Base-by-base conservation (phyloP, 2,888 invertebrate genomes). In the Hirtodrosophila duncani region DNA sequence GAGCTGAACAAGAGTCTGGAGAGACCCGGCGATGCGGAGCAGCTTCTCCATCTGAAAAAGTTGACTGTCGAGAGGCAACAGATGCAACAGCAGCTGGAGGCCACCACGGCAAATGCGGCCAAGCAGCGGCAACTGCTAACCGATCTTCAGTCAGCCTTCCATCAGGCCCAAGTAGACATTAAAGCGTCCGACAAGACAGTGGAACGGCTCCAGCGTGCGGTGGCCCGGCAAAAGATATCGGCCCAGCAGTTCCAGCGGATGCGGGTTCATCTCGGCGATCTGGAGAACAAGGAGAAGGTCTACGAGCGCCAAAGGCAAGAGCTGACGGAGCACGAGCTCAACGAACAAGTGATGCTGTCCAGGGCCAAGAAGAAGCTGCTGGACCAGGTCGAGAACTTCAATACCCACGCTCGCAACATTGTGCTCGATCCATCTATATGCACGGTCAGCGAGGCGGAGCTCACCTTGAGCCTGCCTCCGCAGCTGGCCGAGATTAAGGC, bases 301-400 rank as follows among this genome's bases (percentile, higher is more conserved):
- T 68, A 81, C 27, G 63, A 77, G 1, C 67, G 80, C 1, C 57
- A 82, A 1, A 18, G 77, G 3, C 53, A 63, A 5, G 82, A 82
- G 6, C 39, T 84, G 1, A 44, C 68, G 4, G 71, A 81, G 8
- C 67, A 64, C n/a, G 63, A 74, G 29, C 63, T 81, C 23, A 67
- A 81, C 31, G 75, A 79, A 46, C 84, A 84, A 44, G 71, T 85
- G 3, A 42, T 62, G 3, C 50, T 82, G 18, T 57, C 85, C 0
- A 69, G 82, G 2, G 63, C 69, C 8, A 79, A 81, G 16, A 81
- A 83, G 7, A 68, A 79, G 17, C 43, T 84, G 7, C 63, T 78
- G 1, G 82, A 84, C 21, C 60, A 65, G 36, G 64, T 82, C 3
- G 72, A 74, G 27, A 49, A 38, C 6, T 83, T 77, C 26, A 84